phyloP scores from a whole-genome alignment of 2,113 vertebrate species.

The Phrynosoma blainvillii region DNA sequence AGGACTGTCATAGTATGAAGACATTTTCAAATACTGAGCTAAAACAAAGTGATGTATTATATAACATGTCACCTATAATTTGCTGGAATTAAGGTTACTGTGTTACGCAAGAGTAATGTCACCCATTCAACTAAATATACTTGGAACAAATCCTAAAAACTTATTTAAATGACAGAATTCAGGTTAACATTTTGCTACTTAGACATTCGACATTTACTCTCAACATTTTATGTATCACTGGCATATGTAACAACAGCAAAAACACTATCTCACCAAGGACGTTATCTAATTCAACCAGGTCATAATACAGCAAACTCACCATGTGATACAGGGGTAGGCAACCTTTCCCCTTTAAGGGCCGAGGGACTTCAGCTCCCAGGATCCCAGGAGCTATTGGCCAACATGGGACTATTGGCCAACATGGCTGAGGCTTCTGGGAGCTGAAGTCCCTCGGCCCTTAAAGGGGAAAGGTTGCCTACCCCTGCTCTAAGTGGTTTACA shows the following conservation, averaged over 20 bases:
- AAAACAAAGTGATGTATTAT: conserved; percentile 61
- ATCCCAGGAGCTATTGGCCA: too few relatives aligned
- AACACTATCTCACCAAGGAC: not conserved
- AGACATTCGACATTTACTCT: not conserved
- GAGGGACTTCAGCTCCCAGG: too few relatives aligned
- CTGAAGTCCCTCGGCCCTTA: too few relatives aligned
- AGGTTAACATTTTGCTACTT: conserved; percentile 35
- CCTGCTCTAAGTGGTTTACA: too few relatives aligned
- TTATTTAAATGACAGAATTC: conserved; percentile 39
- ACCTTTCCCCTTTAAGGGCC: too few relatives aligned
- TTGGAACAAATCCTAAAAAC: conserved; percentile 44
- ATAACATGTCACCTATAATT: conserved; percentile 59
- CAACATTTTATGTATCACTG: not conserved
- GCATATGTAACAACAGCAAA: not conserved
- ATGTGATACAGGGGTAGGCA: not conserved
- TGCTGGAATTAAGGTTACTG: conserved; percentile 58
- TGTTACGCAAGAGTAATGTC: conserved; percentile 45
- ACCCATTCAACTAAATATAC: conserved; percentile 35
- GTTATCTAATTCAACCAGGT: not conserved
- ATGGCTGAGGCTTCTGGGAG: too few relatives aligned
- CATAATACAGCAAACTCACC: not conserved
- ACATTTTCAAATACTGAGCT: conserved; percentile 29
- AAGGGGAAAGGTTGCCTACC: too few relatives aligned
- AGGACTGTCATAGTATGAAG: conserved; percentile 58
- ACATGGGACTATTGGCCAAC: too few relatives aligned